Conservation (phyloP, 37 sponge, comb jelly and placozoan genomes). For the Hormiphora californensis region DNA sequence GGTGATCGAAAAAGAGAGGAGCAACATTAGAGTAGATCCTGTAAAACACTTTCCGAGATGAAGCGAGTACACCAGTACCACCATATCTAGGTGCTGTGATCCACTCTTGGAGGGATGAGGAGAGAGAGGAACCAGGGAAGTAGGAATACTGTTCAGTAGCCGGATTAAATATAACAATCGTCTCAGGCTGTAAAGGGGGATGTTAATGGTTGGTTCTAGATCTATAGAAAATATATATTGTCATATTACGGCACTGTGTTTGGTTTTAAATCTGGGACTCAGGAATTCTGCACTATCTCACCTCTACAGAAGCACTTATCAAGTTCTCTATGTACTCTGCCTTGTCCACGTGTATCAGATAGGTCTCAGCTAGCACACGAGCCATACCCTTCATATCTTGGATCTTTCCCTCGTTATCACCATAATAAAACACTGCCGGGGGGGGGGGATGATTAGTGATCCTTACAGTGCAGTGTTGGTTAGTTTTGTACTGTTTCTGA, state of each 20-base stretch:
- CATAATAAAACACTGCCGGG: constrained; percentile 21
- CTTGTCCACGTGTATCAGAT: constrained; percentile 6
- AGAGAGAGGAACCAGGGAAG: background rate
- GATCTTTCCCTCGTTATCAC: background rate
- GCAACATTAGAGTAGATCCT: constrained; percentile 11
- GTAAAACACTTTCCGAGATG: background rate
- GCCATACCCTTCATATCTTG: background rate
- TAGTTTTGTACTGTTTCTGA: no score
- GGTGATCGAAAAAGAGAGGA: constrained; percentile 43
- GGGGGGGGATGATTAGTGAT: no score
- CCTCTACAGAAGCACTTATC: constrained; percentile 46
- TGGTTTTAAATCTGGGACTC: background rate
- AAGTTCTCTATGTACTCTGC: constrained; percentile 31
- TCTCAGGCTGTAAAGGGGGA: background rate
- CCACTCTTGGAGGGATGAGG: background rate
- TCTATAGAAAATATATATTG: background rate
- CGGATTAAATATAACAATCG: background rate
- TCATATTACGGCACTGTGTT: background rate
- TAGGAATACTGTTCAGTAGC: constrained; percentile 18
- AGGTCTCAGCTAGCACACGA: background rate
- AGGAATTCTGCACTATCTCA: background rate
- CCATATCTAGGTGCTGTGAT: background rate
- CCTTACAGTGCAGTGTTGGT: no score
- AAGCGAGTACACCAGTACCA: constrained; percentile 32
- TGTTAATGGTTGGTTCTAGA: background rate